Base-by-base conservation (phyloP, 2,797 vertebrate species). In the Catharus ustulatus region DNA sequence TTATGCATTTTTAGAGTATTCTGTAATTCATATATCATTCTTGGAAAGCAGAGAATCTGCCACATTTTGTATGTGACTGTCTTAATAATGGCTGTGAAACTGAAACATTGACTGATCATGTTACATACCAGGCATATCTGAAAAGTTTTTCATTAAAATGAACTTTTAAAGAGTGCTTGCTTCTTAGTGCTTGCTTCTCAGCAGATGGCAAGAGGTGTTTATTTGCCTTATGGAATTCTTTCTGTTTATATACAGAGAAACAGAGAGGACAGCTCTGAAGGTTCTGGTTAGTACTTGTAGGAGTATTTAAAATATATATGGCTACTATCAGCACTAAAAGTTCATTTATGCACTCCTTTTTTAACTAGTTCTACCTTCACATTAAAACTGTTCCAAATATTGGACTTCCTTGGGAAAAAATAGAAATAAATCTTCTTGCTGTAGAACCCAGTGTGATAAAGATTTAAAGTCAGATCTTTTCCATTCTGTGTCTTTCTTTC, bases 121-220 rank as follows among this genome's bases (percentile, higher is more conserved):
- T 96, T 91, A 82, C 89, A 67, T 69, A 58, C 68, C 46, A 43
- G 15, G 66, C 74, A 63, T 69, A 75, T 88, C 85, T 71, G 92
- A 96, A 93, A 97, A 97, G 97, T 95, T 97, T 97, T 97, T 95
- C 86, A 95, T 95, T 97, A 96, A 96, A 97, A 96, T 78, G 78
- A 90, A 94, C 90, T 89, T 54, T 13, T 97, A 96, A 97, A 97
- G 89, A 91, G 40, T 40, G 40, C 40, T 40, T 40, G 40, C 40
- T 93, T 94, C 95, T 94, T 94, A 94, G 93, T 90, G 71, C 87
- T 96, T 96, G 51, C 69, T 95, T 97, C 94, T 94, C 90, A 94
- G 93, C 95, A 96, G 36, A 76, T 96, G 95, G 94, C 87, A 90
- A 97, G 93, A 96, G 94, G 95, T 96, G 95, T 94, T 96, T 96